A percentile compares a stretch with the other conserved stretches of the same genome.
Conservation (phyloP, 2,797 vertebrate genomes). For the Channallabes apus region DNA sequence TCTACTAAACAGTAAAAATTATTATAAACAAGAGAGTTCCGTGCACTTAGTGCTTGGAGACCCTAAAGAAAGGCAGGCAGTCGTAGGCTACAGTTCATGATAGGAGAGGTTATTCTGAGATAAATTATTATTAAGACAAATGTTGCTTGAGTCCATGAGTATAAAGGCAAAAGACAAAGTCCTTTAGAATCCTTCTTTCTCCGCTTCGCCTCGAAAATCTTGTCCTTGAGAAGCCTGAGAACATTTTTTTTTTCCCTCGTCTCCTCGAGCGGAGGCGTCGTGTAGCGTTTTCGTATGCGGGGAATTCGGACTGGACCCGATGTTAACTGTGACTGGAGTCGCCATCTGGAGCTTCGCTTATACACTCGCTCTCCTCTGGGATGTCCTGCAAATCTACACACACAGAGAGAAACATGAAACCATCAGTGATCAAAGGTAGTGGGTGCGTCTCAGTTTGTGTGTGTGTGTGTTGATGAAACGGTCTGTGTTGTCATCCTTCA, state of each 20-base stretch:
- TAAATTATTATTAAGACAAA: slow-evolving; percentile 37
- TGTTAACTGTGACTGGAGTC: slow-evolving; percentile 65
- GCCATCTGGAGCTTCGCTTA: slow-evolving; percentile 68
- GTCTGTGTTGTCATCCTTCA: slow-evolving; percentile 21
- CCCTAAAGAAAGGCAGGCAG: slow-evolving; percentile 22
- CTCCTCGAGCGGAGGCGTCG: not conserved
- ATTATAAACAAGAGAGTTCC: slow-evolving; percentile 2
- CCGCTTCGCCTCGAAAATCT: not conserved
- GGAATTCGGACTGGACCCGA: not conserved
- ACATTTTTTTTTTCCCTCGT: not conserved
- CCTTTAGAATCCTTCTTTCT: not conserved
- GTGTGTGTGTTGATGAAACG: not conserved
- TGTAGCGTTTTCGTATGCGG: not conserved
- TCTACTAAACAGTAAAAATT: slow-evolving; percentile 25
- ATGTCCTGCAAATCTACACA: slow-evolving; percentile 88
- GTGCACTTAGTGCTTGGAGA: not conserved
- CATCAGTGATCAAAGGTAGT: slow-evolving; percentile 14
- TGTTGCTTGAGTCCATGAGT: not conserved
- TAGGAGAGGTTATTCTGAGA: slow-evolving; percentile 27
- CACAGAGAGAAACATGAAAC: slow-evolving; percentile 2
- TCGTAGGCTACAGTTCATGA: slow-evolving; percentile 24
- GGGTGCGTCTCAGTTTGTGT: slow-evolving; percentile 6
- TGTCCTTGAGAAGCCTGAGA: not conserved
- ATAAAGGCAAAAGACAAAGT: slow-evolving; percentile 1
- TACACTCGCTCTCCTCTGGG: slow-evolving; percentile 86